Evolutionary conservation across 2,797 vertebrate species (phyloP).

Genomic region (Phalloptychus januarius): DNA sequence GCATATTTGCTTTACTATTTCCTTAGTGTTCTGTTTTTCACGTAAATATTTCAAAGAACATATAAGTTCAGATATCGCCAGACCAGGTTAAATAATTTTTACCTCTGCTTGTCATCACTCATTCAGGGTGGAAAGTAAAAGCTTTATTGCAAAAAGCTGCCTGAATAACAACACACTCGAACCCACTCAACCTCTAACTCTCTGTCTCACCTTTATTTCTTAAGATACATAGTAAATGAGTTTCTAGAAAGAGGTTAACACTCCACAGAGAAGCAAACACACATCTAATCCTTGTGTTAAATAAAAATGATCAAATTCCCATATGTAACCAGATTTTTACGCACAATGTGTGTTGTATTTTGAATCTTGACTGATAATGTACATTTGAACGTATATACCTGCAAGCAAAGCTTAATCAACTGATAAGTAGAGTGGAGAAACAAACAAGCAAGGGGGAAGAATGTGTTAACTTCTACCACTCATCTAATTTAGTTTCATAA

Average conservation of each 20-base stretch:
- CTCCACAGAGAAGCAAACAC: slow-evolving; percentile 37
- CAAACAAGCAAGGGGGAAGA: neutral
- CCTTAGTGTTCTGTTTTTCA: neutral
- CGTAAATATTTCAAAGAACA: neutral
- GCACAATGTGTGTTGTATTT: neutral
- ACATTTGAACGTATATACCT: neutral
- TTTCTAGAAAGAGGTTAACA: slow-evolving; percentile 51
- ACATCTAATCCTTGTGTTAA: slow-evolving; percentile 18
- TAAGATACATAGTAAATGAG: slow-evolving; percentile 48
- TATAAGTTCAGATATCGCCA: slow-evolving; percentile 24
- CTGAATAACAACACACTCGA: slow-evolving; percentile 52
- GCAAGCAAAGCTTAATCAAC: neutral
- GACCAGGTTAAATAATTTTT: slow-evolving; percentile 54
- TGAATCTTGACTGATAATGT: neutral
- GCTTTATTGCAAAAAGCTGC: slow-evolving; percentile 42
- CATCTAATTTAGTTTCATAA: slow-evolving; percentile 10
- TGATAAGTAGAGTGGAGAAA: neutral
- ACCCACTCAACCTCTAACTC: slow-evolving; percentile 40
- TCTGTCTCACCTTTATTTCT: slow-evolving; percentile 51
- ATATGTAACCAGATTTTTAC: neutral
- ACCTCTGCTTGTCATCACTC: slow-evolving; percentile 44
- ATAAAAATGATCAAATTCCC: slow-evolving; percentile 23
- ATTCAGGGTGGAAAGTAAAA: slow-evolving; percentile 40
- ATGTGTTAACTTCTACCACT: neutral
- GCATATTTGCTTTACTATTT: neutral